phyloP scores from a whole-genome alignment of 2,888 invertebrate genomes.

The Muschampia plurimacula region DNA sequence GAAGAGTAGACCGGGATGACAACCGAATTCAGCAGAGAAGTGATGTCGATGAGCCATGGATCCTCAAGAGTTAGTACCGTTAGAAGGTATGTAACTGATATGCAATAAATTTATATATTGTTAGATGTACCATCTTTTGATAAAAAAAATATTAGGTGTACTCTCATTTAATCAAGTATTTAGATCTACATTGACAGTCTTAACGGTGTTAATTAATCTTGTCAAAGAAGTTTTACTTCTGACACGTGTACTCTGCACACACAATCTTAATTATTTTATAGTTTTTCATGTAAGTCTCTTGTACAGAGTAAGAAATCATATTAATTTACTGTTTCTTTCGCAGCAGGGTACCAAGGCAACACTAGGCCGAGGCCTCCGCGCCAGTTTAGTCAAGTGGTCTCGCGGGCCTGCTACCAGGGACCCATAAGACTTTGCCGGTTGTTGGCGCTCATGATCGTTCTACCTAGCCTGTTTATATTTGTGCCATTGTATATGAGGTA shows the following conservation, averaged over 20 bases:
- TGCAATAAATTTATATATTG: too few species aligned
- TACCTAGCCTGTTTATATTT: constrained; percentile 89
- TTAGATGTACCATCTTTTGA: too few species aligned
- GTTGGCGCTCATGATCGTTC: constrained; percentile 86
- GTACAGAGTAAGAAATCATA: too few species aligned
- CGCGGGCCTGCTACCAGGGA: constrained; percentile 70
- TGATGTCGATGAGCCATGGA: constrained; percentile 57
- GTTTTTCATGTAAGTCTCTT: too few species aligned
- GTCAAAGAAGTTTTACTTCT: too few species aligned
- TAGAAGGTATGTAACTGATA: constrained; percentile 65
- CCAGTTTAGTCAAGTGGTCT: constrained; percentile 55
- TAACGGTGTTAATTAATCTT: too few species aligned
- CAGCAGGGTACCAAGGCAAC: constrained; percentile 54
- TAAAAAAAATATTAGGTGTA: too few species aligned
- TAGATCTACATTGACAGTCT: too few species aligned
- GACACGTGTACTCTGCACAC: too few species aligned
- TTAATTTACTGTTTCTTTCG: constrained; percentile 31
- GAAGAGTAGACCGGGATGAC: constrained; percentile 25
- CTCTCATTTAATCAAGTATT: too few species aligned
- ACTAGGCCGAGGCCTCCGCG: constrained; percentile 47
- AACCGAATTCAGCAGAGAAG: constrained; percentile 44
- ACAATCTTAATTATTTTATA: too few species aligned
- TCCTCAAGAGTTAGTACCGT: constrained; percentile 72
- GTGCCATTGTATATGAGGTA: constrained; percentile 89
- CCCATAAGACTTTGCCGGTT: constrained; percentile 87